Evolutionary conservation across 2,888 invertebrate genomes (phyloP), one percentile per base, ranked within the genome.

Genomic region (Prosopocoilus inquinatus): DNA sequence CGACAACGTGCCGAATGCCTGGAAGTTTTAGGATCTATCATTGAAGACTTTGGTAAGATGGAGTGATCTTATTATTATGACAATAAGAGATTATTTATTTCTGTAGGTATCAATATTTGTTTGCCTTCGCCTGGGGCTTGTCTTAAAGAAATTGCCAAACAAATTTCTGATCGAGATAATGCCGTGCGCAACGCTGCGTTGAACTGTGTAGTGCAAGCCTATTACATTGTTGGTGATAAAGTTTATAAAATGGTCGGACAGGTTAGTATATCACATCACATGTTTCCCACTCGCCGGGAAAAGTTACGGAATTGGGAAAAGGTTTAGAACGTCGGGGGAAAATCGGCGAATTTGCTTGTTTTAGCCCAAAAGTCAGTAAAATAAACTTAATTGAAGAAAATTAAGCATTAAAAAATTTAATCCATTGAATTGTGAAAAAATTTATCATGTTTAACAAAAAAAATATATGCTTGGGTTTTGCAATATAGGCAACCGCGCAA

Each of bases 151-250:
- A 86, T 99, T 12, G 96, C 96, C 0, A 88, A 90, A 39, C 96
- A 96, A 74, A 97, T 99, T 70, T 91, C 94, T 0, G 97, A 99
- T 79, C 81, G 96, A 20, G 98, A 99, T 76, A 96, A 96, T 78
- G 88, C 91, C 2, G 98, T 99, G 39, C 84, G 99, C 45, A 96
- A 93, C 72, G 96, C 96, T 0, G 96, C 98, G 1, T 82, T 99
- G 48, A 98, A 97, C 80, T 92, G 94, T 67, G 86, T 96, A 51
- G 91, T 96, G 0, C 87, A 90, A 64, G 96, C 92, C 0, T 96
- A 93, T 77, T 89, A 89, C 76, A 81, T 94, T 33, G 89, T 94
- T 59, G 96, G 96, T 0, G 98, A 98, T 68, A 88, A 85, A 74
- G 82, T 97, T 0, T 94, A 90, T 78, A 96, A 95, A 80, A 85